Evolutionary conservation across 2,113 vertebrate species (phyloP).

Genomic region (Odocoileus virginianus): DNA sequence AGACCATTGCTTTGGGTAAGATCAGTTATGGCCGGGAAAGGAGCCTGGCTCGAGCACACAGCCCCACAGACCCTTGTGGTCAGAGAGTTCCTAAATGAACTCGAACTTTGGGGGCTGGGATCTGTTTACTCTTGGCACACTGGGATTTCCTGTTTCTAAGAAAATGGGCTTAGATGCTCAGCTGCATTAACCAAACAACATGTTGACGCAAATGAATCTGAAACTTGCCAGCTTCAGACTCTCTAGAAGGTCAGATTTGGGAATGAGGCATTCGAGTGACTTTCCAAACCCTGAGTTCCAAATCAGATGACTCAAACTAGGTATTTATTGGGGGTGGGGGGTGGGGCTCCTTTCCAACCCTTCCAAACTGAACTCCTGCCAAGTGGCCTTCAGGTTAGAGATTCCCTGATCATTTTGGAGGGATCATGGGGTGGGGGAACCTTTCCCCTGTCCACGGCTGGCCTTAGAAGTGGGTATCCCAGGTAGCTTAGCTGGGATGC

Average conservation of each 20-base stretch:
- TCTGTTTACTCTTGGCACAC: constrained; percentile 71
- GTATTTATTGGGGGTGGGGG: not conserved
- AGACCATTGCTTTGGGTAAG: not conserved
- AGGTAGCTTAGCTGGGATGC: not conserved
- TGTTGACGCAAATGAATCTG: constrained; percentile 53
- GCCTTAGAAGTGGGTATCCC: not conserved
- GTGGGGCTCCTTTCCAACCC: not conserved
- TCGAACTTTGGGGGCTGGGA: constrained; percentile 53
- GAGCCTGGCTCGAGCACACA: not conserved
- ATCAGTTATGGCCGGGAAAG: not conserved
- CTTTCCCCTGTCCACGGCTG: no score
- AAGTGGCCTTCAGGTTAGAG: not conserved
- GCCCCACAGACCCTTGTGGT: constrained; percentile 55
- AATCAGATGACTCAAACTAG: not conserved
- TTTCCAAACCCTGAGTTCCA: constrained; percentile 11
- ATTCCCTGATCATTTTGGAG: not conserved
- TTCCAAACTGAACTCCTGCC: not conserved
- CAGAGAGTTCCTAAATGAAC: constrained; percentile 56
- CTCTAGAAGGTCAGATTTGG: constrained; percentile 15
- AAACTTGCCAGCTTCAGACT: constrained; percentile 31
- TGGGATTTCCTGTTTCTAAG: constrained; percentile 77
- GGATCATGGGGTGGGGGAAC: not conserved
- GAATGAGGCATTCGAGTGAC: not conserved
- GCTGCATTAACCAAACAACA: constrained; percentile 66
- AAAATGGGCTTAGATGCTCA: constrained; percentile 68